Conservation (phyloP, 2,113 vertebrate species). For the Columba livia region DNA sequence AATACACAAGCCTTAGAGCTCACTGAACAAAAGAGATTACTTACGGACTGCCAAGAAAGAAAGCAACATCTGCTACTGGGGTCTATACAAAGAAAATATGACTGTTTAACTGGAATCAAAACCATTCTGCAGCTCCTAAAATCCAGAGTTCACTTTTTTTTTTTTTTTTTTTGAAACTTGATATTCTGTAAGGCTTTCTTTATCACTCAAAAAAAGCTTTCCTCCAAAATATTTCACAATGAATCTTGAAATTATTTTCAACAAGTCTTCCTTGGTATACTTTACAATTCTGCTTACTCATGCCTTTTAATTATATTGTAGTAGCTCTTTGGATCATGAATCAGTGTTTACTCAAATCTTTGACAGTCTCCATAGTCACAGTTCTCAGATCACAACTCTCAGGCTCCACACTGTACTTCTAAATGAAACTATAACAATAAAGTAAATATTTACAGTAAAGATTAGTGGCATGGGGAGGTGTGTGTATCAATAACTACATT, state of each 20-base stretch:
- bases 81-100: constrained; percentile 20
- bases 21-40: constrained; percentile 35
- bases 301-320: neutral
- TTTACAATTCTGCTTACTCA: neutral
- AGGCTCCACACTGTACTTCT: neutral
- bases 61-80: constrained; percentile 20
- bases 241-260: constrained; percentile 13
- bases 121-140: constrained; percentile 22
- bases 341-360: neutral
- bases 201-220: neutral
- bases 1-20: neutral
- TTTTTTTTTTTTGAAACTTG: neutral
- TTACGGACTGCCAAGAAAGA: neutral
- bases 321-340: neutral
- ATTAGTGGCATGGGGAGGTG: neutral
- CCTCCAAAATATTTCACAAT: constrained; percentile 2
- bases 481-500: neutral
- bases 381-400: neutral
- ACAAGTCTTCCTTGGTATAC: neutral
- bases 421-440: neutral
- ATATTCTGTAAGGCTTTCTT: constrained; percentile 15
- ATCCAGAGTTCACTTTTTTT: neutral
- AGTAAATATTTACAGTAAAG: neutral
- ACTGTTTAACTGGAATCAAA: constrained; percentile 13
- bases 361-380: neutral